These are phyloP conservation scores for Nemopilema nomurai DNA, from an alignment of 30 jellyfish, hydroid and myxozoan species.

Conservation along the genomic window DNA sequence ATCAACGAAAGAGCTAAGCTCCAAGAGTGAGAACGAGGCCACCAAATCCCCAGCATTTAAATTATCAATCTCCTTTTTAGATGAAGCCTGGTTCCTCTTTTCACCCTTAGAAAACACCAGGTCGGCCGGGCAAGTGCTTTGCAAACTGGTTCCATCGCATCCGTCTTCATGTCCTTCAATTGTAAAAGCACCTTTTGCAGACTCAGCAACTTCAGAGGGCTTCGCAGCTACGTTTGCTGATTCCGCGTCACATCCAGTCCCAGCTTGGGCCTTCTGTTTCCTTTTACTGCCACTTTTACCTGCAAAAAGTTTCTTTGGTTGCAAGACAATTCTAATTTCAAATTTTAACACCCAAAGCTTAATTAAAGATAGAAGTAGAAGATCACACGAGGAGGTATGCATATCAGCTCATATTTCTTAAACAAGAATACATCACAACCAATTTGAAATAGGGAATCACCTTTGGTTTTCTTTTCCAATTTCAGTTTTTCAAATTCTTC, in stretches of 20 bases:
- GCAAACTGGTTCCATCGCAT: too few relatives aligned
- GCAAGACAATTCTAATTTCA: neutral
- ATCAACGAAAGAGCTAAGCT: constrained; percentile 11
- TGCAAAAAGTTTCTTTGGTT: neutral
- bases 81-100: neutral
- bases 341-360: neutral
- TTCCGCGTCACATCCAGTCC: neutral
- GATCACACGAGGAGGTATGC: too few relatives aligned
- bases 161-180: neutral
- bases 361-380: too few relatives aligned
- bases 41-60: neutral
- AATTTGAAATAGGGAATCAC: too few relatives aligned
- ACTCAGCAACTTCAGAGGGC: neutral
- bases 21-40: constrained; percentile 4
- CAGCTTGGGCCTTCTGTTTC: neutral
- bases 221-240: neutral
- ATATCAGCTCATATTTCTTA: too few relatives aligned
- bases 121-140: too few relatives aligned
- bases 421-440: too few relatives aligned
- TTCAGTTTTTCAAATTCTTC: constrained; percentile 19
- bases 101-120: neutral
- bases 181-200: neutral
- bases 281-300: neutral
- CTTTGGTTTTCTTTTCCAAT: constrained; percentile 19
- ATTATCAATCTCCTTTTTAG: neutral